Conservation (phyloP, 2,888 invertebrate genomes). For the Imbricaverruca yamaguchii region DNA sequence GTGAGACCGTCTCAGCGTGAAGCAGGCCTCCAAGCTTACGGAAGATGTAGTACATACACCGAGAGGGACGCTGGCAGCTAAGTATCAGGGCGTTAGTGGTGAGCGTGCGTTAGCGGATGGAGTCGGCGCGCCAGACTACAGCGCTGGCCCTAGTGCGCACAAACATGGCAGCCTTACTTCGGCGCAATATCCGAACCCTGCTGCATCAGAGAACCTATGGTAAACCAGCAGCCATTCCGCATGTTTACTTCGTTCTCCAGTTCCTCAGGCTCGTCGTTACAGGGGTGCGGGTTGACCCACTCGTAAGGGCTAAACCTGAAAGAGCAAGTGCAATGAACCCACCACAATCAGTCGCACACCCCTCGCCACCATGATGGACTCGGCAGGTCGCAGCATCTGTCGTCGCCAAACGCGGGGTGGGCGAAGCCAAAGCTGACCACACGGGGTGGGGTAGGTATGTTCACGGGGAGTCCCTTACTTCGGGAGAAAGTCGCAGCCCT, state of each 20-base stretch:
- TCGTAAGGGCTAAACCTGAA: slow-evolving; percentile 87
- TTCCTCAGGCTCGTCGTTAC: slow-evolving; percentile 70
- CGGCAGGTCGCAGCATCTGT: background rate
- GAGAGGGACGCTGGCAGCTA: too few species aligned
- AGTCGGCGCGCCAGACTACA: too few species aligned
- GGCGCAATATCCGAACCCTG: slow-evolving; percentile 84
- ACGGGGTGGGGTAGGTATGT: background rate
- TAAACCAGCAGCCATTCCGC: slow-evolving; percentile 80
- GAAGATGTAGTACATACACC: too few species aligned
- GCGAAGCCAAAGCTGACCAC: background rate
- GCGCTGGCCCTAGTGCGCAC: too few species aligned
- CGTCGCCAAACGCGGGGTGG: background rate
- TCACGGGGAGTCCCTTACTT: slow-evolving; percentile 48
- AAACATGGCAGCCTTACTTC: slow-evolving; percentile 54
- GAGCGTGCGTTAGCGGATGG: too few species aligned
- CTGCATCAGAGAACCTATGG: slow-evolving; percentile 71
- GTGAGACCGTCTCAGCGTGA: too few species aligned
- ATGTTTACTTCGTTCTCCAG: slow-evolving; percentile 76
- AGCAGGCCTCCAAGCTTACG: too few species aligned
- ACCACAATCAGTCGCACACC: background rate
- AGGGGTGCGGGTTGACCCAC: slow-evolving; percentile 84
- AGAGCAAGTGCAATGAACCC: background rate
- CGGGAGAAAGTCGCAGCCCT: slow-evolving; percentile 80
- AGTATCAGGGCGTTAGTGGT: too few species aligned
- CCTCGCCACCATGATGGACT: background rate